Conservation (phyloP, 2,888 invertebrate genomes). For the Poecilobothrus nobilitatus region DNA sequence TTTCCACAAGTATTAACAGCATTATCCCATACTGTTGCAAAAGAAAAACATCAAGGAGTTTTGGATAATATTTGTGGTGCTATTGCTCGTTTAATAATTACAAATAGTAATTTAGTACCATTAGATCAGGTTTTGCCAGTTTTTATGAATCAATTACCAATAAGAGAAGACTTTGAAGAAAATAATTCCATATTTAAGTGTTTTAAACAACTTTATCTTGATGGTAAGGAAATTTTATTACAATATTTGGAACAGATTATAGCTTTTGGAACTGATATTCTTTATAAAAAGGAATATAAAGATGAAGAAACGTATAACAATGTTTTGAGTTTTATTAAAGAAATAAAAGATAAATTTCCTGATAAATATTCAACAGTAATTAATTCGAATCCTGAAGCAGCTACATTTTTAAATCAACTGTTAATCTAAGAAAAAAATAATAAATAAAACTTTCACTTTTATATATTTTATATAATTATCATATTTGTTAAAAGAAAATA, state of each 20-base stretch:
- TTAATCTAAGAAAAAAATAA: not conserved
- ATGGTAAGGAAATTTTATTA: constrained; percentile 50
- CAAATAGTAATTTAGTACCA: constrained; percentile 56
- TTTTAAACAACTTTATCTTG: constrained; percentile 54
- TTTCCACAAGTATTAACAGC: constrained; percentile 58
- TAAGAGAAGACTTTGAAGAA: constrained; percentile 66
- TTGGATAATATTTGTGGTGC: constrained; percentile 73
- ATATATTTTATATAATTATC: not conserved
- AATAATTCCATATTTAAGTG: constrained; percentile 61
- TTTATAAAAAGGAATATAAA: constrained; percentile 50
- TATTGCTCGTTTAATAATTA: constrained; percentile 61
- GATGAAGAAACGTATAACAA: constrained; percentile 29
- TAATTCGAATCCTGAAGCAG: constrained; percentile 35
- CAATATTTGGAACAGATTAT: constrained; percentile 49
- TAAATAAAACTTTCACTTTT: not conserved
- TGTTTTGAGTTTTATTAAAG: constrained; percentile 49
- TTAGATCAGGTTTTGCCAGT: constrained; percentile 66
- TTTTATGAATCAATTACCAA: constrained; percentile 59
- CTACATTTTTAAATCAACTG: constrained; percentile 28
- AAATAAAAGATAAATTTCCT: constrained; percentile 50
- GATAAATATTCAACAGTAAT: constrained; percentile 48
- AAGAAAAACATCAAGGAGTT: constrained; percentile 56
- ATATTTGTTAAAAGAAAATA: not conserved
- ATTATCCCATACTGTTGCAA: constrained; percentile 56
- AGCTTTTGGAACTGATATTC: constrained; percentile 48